These are phyloP conservation scores for Mythimna ferrago DNA, from an alignment of 2,888 invertebrate species.

Conservation along the genomic window DNA sequence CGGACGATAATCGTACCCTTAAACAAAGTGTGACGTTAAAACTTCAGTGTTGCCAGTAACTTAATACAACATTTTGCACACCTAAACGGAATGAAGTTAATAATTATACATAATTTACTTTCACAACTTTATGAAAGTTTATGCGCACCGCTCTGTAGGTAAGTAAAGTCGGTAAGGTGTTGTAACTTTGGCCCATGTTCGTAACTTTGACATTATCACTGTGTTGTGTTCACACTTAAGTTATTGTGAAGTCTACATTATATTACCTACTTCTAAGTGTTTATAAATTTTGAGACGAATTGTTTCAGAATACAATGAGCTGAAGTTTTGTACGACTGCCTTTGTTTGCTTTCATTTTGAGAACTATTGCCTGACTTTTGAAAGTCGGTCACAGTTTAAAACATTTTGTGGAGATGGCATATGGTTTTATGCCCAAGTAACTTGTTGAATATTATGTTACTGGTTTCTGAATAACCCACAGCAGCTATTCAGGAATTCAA, in stretches of 20 bases:
- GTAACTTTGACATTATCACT: conserved; percentile 64
- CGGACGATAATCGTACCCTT: conserved; percentile 56
- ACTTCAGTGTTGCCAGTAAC: conserved; percentile 67
- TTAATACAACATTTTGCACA: conserved; percentile 75
- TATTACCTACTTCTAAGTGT: conserved; percentile 21
- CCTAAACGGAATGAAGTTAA: conserved; percentile 72
- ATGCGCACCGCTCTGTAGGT: conserved; percentile 58
- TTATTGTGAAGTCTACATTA: conserved; percentile 40
- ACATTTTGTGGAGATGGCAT: neutral
- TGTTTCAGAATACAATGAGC: conserved; percentile 24
- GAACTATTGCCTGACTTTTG: neutral
- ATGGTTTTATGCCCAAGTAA: neutral
- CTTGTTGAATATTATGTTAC: neutral
- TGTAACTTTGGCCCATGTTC: conserved; percentile 60
- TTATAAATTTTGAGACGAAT: conserved; percentile 15
- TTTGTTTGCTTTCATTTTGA: conserved; percentile 8
- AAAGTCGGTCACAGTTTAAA: neutral
- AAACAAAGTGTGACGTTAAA: conserved; percentile 69
- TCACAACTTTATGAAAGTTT: conserved; percentile 72
- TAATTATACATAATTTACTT: conserved; percentile 77
- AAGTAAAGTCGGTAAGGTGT: conserved; percentile 50
- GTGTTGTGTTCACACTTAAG: conserved; percentile 59
- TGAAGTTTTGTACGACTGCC: conserved; percentile 1
- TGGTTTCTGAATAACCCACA: neutral
- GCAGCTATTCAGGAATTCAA: conserved; percentile 23